Evolutionary conservation across 2,113 vertebrate species (phyloP).

Genomic region (Zootoca vivipara): DNA sequence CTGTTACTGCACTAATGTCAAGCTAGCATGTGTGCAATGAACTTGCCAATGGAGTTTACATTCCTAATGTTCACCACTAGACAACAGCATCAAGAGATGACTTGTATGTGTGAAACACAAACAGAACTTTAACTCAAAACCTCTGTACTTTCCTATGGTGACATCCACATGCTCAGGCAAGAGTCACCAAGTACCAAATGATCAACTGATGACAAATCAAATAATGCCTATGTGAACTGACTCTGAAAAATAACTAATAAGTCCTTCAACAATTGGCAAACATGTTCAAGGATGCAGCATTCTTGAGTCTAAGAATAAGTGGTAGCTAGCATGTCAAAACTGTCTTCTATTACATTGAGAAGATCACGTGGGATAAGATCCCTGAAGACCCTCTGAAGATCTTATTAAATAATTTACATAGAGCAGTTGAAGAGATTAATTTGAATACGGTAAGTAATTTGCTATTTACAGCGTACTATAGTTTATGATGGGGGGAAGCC

Average conservation of each 20-base stretch:
- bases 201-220: background rate
- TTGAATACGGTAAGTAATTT: background rate
- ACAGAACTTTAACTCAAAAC: background rate
- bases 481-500: background rate
- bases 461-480: background rate
- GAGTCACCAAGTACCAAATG: background rate
- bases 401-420: background rate
- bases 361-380: background rate
- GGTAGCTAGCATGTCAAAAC: background rate
- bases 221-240: background rate
- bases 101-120: background rate
- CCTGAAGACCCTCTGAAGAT: background rate
- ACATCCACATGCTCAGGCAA: background rate
- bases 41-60: background rate
- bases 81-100: background rate
- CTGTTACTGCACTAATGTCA: conserved; percentile 58
- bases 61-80: background rate
- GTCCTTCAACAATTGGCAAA: background rate
- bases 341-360: background rate
- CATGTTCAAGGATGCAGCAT: background rate
- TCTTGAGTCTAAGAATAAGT: background rate
- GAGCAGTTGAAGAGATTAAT: background rate
- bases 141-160: no score
- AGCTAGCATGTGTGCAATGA: background rate
- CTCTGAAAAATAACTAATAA: background rate